Percentiles rank a stretch among this genome's conserved stretches.
These are phyloP conservation scores for Ischnura elegans DNA, from an alignment of 2,888 invertebrate genomes.

Conservation along the genomic window DNA sequence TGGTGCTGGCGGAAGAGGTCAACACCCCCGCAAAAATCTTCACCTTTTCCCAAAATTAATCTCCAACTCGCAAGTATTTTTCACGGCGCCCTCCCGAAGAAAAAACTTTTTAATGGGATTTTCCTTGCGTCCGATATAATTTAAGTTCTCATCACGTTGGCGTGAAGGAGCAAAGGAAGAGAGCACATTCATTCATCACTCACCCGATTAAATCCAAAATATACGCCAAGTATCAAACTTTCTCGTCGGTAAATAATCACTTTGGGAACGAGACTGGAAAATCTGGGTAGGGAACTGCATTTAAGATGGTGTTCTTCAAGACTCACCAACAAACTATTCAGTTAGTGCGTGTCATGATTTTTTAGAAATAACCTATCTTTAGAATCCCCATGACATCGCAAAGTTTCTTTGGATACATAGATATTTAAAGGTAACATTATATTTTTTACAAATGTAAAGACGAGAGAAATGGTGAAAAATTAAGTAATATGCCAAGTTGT, in stretches of 20 bases:
- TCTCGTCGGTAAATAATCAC: background rate
- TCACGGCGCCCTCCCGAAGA: background rate
- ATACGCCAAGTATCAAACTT: background rate
- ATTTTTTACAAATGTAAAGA: too few relatives aligned
- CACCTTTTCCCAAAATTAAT: background rate
- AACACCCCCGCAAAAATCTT: background rate
- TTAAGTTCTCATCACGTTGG: conserved; percentile 2
- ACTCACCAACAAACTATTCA: too few relatives aligned
- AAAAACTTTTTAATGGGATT: conserved; percentile 17
- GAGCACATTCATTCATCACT: background rate
- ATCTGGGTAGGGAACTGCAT: too few relatives aligned
- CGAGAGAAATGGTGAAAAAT: too few relatives aligned
- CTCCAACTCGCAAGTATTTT: background rate
- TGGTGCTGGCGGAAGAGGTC: background rate
- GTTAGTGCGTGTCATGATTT: too few relatives aligned
- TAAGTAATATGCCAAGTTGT: too few relatives aligned
- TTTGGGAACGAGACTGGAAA: background rate
- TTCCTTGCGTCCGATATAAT: background rate
- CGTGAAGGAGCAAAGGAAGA: background rate
- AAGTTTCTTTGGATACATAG: too few relatives aligned
- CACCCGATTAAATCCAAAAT: background rate
- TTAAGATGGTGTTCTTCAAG: too few relatives aligned
- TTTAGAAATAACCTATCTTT: too few relatives aligned
- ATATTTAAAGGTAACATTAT: too few relatives aligned
- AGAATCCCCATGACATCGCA: too few relatives aligned